These are phyloP conservation scores for Camponotus pennsylvanicus DNA, from an alignment of 1,140 invertebrate species.

Conservation along the genomic window DNA sequence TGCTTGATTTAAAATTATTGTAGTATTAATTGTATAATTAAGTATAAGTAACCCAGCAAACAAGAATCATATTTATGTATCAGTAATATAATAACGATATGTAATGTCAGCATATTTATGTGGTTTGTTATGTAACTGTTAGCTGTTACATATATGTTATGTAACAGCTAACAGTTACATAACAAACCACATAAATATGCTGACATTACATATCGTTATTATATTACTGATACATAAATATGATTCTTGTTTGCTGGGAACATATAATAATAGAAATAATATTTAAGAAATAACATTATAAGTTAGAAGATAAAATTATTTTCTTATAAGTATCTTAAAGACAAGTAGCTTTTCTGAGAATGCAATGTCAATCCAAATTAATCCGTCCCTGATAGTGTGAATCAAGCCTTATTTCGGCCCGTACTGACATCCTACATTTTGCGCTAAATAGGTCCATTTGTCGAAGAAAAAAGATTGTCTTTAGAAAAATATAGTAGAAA, in stretches of 20 bases:
- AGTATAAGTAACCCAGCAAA: conserved; percentile 11
- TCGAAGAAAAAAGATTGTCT: no score
- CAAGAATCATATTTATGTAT: no score
- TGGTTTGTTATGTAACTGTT: no score
- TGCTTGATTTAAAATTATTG: conserved; percentile 7
- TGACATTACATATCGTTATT: no score
- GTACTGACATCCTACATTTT: conserved; percentile 36
- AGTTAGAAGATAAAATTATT: conserved; percentile 47
- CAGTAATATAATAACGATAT: no score
- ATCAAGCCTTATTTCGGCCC: conserved; percentile 42
- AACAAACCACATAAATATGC: no score
- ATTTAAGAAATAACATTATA: conserved; percentile 28
- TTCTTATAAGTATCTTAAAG: conserved; percentile 7
- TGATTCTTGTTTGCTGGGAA: no score
- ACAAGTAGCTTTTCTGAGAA: conserved; percentile 9
- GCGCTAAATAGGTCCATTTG: neutral
- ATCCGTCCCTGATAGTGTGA: conserved; percentile 56
- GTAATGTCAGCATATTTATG: no score
- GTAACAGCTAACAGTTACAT: no score
- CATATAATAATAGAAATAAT: conserved; percentile 4
- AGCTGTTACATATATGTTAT: no score
- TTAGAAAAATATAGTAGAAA: neutral
- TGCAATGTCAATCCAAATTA: conserved; percentile 26
- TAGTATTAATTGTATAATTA: conserved; percentile 30
- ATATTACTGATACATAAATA: no score